phyloP scores from a whole-genome alignment of 2,888 invertebrate genomes.

The Lasioglossum calceatum region DNA sequence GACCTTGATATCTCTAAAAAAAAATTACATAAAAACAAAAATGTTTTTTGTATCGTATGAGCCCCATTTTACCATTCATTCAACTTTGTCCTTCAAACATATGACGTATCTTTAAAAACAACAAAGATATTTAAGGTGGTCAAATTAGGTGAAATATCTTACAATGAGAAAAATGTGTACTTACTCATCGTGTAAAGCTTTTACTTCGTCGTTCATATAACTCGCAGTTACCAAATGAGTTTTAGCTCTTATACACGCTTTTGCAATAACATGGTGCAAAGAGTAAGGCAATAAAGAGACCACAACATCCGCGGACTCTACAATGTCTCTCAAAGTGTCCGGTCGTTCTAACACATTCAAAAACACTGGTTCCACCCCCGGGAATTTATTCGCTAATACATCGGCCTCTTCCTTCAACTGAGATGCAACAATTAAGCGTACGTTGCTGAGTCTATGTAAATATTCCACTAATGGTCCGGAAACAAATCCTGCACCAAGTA shows the following conservation, averaged over 20 bases:
- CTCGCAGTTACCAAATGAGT: slow-evolving; percentile 99
- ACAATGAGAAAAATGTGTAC: slow-evolving; percentile 65
- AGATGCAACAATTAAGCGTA: slow-evolving; percentile 94
- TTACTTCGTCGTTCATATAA: slow-evolving; percentile 94
- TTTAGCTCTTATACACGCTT: slow-evolving; percentile 93
- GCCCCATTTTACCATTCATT: no score
- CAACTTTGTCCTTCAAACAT: no score
- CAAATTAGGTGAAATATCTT: no score
- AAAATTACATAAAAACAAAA: no score
- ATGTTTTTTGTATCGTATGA: no score
- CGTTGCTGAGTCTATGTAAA: slow-evolving; percentile 91
- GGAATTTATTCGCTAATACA: slow-evolving; percentile 90
- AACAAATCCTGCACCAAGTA: slow-evolving; percentile 98
- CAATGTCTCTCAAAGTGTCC: slow-evolving; percentile 89
- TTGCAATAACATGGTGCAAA: slow-evolving; percentile 94
- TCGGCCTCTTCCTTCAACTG: slow-evolving; percentile 96
- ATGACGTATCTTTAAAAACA: no score
- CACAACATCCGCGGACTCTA: slow-evolving; percentile 91
- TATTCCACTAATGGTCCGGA: slow-evolving; percentile 98
- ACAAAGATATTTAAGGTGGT: no score
- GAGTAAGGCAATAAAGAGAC: slow-evolving; percentile 96
- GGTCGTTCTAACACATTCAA: slow-evolving; percentile 92
- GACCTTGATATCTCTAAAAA: no score
- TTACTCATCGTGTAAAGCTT: slow-evolving; percentile 91
- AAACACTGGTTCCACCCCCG: slow-evolving; percentile 92